A percentile compares a stretch with the other conserved stretches of the same genome.
Evolutionary conservation across 2,113 vertebrate species (phyloP).

Genomic region (Cheirogaleus medius): DNA sequence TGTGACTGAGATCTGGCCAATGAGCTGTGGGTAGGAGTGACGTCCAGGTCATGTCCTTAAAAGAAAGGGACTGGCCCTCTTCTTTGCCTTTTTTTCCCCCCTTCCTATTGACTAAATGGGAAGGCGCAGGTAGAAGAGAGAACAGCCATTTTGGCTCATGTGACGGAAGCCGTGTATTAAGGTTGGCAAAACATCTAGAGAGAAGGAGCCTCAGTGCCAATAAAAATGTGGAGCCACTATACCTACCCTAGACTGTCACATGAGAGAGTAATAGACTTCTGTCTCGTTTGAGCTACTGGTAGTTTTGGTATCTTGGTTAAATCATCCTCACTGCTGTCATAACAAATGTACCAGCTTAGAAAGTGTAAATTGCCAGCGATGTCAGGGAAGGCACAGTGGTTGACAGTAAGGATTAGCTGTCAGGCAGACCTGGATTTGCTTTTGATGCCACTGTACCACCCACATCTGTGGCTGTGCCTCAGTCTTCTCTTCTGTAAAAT

Average conservation of each 20-base stretch:
- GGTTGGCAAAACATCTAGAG: background rate
- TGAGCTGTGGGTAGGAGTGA: background rate
- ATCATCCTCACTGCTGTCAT: background rate
- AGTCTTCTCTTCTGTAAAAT: background rate
- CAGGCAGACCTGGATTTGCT: background rate
- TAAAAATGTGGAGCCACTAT: background rate
- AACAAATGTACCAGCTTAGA: background rate
- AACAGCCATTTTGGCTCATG: background rate
- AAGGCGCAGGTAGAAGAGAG: background rate
- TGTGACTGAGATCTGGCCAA: background rate
- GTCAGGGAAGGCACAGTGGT: background rate
- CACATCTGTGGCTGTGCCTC: background rate
- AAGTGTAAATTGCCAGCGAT: background rate
- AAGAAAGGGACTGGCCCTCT: background rate
- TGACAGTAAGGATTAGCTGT: background rate
- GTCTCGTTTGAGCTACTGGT: background rate
- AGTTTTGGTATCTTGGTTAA: background rate
- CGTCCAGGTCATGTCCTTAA: background rate
- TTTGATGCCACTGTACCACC: background rate
- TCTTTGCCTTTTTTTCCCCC: background rate
- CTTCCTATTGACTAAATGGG: background rate
- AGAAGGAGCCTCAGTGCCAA: background rate
- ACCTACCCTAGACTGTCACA: background rate
- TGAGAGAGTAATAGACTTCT: background rate
- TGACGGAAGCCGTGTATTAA: background rate